Evolutionary conservation across 37 sponge, comb jelly and placozoan genomes (phyloP), one percentile per base, ranked within the genome.

Genomic region (Bolinopsis microptera): DNA sequence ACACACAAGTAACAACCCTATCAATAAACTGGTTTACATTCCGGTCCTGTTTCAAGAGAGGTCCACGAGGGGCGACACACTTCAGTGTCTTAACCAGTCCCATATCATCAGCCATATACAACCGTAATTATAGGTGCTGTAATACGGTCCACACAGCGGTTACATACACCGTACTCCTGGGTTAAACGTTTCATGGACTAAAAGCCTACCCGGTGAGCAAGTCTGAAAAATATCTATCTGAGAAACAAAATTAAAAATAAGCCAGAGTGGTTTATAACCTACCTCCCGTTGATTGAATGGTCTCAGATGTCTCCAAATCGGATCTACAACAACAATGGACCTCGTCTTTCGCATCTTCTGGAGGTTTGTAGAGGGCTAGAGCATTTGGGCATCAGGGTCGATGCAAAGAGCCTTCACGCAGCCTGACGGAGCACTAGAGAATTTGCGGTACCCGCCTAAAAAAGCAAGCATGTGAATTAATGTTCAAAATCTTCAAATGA

Each of bases 51-150:
- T 80, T 74, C 93, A 98, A 92, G 0, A 98, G 76, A 5, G 98
- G 97, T 97, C 98, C 97, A 36, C 96, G 93, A 30, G 97, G 92
- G 18, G 97, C 92, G 69, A 98, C 97, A 88, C 98, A 98, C 92
- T 98, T 97, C 32, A 98, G 94, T 5, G 98, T 98, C 94, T 98
- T 98, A 1, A 97, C 98, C 34, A 98, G 95, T 3, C 98, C 98
- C 97, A 97, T 98, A 39, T 98, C 98, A 74, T 98, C 98, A 18
- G 98, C 98, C 98, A 98, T 98, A 98, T 96, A 92, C 98, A 98
- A 28, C 98, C 98, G 83, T 88, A 96, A 94, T 95, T 97, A 86
- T 93, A 94, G 16, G 76, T 69, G 97, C 95, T 24, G 74, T 94
- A 69, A 37, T 2, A 28, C 98, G 97, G 38, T 95, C 96, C 36